phyloP scores from a whole-genome alignment of 2,888 invertebrate species.

The Malthinus flaveolus region DNA sequence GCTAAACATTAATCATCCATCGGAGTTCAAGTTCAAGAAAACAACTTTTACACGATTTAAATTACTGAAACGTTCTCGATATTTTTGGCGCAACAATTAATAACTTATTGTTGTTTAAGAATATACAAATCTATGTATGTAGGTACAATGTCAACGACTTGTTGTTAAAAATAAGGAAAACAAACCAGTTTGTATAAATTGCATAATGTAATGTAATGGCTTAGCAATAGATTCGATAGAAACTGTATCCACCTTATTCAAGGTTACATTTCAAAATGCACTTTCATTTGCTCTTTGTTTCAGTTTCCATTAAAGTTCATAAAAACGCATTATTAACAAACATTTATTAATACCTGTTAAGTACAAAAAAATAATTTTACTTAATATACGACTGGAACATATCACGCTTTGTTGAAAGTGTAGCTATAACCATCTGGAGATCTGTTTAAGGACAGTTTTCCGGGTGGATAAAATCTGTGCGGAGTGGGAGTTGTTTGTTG shows the following conservation, averaged over 20 bases:
- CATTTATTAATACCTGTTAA: constrained; percentile 9
- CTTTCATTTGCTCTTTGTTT: constrained; percentile 32
- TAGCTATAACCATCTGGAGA: constrained; percentile 88
- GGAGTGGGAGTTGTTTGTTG: constrained; percentile 67
- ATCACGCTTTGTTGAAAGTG: constrained; percentile 67
- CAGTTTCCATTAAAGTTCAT: constrained; percentile 1
- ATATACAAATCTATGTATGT: background rate
- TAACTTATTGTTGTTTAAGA: no score
- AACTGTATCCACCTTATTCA: constrained; percentile 13
- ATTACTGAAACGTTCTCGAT: no score
- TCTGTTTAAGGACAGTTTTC: constrained; percentile 82
- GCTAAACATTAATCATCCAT: no score
- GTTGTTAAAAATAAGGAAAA: constrained; percentile 15
- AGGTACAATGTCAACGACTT: constrained; percentile 4
- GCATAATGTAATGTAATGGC: constrained; percentile 15
- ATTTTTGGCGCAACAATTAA: no score
- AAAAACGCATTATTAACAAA: background rate
- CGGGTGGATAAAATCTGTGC: constrained; percentile 79
- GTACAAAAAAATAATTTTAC: constrained; percentile 8
- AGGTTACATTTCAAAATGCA: constrained; percentile 28
- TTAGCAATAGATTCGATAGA: background rate
- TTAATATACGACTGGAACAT: background rate
- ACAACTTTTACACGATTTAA: no score
- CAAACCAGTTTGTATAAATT: constrained; percentile 11
- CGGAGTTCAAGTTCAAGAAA: no score